Evolutionary conservation across 1,140 invertebrate genomes (phyloP), one percentile per base, ranked within the genome.

Genomic region (Amyelois transitella): DNA sequence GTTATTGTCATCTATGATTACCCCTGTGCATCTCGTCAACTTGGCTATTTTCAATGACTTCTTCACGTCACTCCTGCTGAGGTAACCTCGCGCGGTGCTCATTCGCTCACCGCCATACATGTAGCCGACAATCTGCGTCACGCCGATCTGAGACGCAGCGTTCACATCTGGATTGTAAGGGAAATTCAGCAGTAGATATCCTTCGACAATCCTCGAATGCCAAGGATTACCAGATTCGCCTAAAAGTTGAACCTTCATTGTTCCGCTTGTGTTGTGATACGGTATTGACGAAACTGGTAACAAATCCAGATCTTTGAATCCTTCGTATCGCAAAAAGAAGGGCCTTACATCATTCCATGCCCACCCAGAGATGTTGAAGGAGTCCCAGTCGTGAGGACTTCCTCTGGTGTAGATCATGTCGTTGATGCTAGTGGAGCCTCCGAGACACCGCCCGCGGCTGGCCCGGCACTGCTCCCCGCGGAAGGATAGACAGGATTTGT

Each of bases 381-480:
- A 53, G 47, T 72, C 56, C 66, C 92, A 96, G 72, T 96, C 94
- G 2, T 72, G 58, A 6, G 89, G 90, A 80, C 94, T 93, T 0
- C 95, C 95, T 25, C 95, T 88, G 0, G 93, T 92, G 77, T 96
- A 95, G 38, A 95, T 91, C 94, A 96, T 95, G 52, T 92, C 93
- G 83, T 96, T 96, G 19, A 96, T 89, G 7, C 91, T 91, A 25
- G 93, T 94, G 7, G 92, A 92, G 14, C 95, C 94, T 2, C 95
- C 95, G 55, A 94, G 72, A 17, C 82, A 82, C 64, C 90, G 90
- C 8, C 91, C 91, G 43, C 85, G 82, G 43, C 58, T 64, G 59
- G 77, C 80, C 25, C 67, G 68, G 51, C 81, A 85, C 19, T 64
- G 32, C 8, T 53, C 20, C 0, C 55, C 65, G 7, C 18, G 22